phyloP scores from a whole-genome alignment of 2,797 vertebrate species.

The Helostoma temminkii region DNA sequence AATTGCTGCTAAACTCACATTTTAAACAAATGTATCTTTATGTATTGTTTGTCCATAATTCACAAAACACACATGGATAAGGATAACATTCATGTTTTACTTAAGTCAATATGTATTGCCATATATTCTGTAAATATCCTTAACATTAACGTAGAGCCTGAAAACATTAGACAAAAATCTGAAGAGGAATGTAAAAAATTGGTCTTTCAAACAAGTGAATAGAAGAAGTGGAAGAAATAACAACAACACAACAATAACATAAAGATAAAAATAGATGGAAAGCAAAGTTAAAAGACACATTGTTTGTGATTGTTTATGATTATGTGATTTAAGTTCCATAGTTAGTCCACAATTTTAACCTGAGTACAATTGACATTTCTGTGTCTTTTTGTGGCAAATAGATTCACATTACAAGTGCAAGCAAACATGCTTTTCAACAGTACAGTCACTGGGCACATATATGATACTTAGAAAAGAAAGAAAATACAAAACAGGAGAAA shows the following conservation, averaged over 20 bases:
- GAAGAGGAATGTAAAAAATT: constrained; percentile 16
- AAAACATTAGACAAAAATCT: neutral
- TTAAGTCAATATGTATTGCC: constrained; percentile 13
- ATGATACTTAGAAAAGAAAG: constrained; percentile 3
- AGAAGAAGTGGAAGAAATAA: constrained; percentile 10
- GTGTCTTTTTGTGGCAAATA: constrained; percentile 7
- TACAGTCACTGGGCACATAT: neutral
- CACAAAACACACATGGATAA: neutral
- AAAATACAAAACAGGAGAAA: constrained; percentile 18
- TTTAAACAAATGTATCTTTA: neutral
- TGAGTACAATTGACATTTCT: constrained; percentile 49
- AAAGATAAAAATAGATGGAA: neutral
- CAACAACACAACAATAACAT: neutral
- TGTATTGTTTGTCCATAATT: neutral
- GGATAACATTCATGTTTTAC: constrained; percentile 6
- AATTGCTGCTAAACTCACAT: constrained; percentile 11
- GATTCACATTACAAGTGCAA: constrained; percentile 61
- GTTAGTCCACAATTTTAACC: constrained; percentile 37
- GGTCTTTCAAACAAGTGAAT: neutral
- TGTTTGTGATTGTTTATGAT: neutral
- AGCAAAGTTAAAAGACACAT: neutral
- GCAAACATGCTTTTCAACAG: constrained; percentile 15
- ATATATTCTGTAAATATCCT: neutral
- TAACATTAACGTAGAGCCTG: neutral
- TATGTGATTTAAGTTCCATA: neutral